A percentile compares a stretch with the other conserved stretches of the same genome.
Conservation (phyloP, 2,797 vertebrate genomes). For the Hydrophis major region DNA sequence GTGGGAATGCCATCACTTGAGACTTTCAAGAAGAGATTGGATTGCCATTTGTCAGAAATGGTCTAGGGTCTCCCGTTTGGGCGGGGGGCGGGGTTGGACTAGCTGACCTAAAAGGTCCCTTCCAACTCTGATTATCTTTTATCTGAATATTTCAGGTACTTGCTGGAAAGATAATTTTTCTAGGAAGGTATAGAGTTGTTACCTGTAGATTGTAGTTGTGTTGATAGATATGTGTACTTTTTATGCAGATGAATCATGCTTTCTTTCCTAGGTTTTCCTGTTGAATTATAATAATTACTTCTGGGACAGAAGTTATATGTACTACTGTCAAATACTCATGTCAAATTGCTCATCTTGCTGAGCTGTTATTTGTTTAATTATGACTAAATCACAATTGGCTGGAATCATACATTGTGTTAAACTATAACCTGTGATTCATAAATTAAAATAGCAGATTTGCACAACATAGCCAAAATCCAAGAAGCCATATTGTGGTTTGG, state of each 20-base stretch:
- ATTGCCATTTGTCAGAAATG: no score
- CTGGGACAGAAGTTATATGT: neutral
- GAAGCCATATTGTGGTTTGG: neutral
- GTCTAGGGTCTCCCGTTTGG: no score
- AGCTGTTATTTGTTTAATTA: neutral
- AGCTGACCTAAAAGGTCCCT: no score
- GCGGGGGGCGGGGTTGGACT: no score
- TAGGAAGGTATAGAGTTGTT: neutral
- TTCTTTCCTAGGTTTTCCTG: neutral
- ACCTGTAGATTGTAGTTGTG: neutral
- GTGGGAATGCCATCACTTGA: no score
- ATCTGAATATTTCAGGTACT: neutral
- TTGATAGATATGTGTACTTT: neutral
- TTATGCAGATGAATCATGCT: neutral
- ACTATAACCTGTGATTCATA: neutral
- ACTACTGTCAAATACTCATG: neutral
- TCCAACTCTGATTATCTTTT: no score
- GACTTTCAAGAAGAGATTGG: no score
- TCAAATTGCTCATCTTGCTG: neutral
- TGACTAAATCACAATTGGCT: neutral
- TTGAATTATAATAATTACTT: neutral
- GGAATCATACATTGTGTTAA: neutral
- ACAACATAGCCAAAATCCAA: neutral
- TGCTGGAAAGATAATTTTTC: neutral
- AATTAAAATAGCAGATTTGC: neutral